Conservation (phyloP, 2,797 vertebrate genomes). For the Gallinago solitaria region DNA sequence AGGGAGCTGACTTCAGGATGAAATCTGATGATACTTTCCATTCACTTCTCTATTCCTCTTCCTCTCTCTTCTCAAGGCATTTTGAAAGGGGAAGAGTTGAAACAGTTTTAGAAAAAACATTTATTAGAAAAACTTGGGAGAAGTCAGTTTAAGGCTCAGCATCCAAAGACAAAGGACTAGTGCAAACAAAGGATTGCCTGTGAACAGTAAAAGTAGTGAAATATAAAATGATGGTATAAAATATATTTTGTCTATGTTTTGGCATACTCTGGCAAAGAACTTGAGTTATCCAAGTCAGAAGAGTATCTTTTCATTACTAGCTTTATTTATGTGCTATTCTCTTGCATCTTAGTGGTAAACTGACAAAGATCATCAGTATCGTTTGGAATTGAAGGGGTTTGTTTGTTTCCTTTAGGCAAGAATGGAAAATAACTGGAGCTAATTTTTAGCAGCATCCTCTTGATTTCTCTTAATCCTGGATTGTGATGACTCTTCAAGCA, state of each 20-base stretch:
- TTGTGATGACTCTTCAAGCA: constrained; percentile 41
- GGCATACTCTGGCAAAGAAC: neutral
- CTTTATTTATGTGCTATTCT: neutral
- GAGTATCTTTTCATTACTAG: neutral
- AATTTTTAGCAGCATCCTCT: constrained; percentile 48
- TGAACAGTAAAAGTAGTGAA: neutral
- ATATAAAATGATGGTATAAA: neutral
- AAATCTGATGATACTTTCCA: neutral
- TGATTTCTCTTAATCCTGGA: constrained; percentile 54
- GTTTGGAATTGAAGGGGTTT: neutral
- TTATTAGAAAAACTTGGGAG: neutral
- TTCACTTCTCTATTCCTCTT: neutral
- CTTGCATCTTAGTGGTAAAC: neutral
- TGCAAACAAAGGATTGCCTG: neutral
- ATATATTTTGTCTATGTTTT: neutral
- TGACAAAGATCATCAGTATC: neutral
- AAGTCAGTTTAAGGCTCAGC: neutral
- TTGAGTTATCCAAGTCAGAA: neutral
- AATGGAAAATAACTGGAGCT: neutral
- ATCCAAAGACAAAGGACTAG: neutral
- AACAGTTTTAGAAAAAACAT: too few species aligned
- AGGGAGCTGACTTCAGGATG: neutral
- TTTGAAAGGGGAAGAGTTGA: neutral
- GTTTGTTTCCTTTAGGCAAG: neutral
- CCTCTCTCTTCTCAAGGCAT: neutral